Conservation (phyloP, 2,113 vertebrate species). For the Octodon degus region DNA sequence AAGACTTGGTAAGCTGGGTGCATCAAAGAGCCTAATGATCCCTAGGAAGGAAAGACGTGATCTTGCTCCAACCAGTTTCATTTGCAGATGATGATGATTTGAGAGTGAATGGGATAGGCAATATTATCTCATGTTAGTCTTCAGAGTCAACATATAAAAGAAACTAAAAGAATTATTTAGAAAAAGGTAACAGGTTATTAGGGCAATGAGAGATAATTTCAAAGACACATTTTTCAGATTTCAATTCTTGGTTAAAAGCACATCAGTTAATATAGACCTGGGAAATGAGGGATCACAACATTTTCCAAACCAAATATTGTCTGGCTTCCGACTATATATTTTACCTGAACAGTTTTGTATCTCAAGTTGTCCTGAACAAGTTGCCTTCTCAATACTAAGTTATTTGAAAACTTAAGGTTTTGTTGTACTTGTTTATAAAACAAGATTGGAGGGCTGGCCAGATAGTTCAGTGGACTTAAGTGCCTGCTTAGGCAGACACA, state of each 20-base stretch:
- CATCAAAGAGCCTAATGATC: neutral
- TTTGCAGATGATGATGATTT: constrained; percentile 14
- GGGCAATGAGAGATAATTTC: neutral
- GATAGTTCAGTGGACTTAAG: no score
- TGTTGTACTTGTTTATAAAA: constrained; percentile 58
- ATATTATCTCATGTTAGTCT: neutral
- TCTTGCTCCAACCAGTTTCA: constrained; percentile 12
- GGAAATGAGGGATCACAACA: neutral
- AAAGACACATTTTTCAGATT: constrained; percentile 12
- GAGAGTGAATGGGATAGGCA: neutral
- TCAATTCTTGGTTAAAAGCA: neutral
- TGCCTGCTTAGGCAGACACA: no score
- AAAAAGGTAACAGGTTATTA: constrained; percentile 9
- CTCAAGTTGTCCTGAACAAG: constrained; percentile 9
- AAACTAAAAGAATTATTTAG: neutral
- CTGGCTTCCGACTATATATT: constrained; percentile 13
- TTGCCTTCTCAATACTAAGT: constrained; percentile 29
- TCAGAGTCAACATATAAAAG: neutral
- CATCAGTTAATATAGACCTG: neutral
- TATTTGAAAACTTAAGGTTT: constrained; percentile 48
- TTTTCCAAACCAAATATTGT: constrained; percentile 43
- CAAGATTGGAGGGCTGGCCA: neutral
- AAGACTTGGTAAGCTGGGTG: constrained; percentile 87
- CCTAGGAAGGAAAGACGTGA: neutral
- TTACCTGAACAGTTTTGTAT: constrained; percentile 5